phyloP scores from a whole-genome alignment of 2,113 vertebrate genomes.

The Apodemus speciosus region DNA sequence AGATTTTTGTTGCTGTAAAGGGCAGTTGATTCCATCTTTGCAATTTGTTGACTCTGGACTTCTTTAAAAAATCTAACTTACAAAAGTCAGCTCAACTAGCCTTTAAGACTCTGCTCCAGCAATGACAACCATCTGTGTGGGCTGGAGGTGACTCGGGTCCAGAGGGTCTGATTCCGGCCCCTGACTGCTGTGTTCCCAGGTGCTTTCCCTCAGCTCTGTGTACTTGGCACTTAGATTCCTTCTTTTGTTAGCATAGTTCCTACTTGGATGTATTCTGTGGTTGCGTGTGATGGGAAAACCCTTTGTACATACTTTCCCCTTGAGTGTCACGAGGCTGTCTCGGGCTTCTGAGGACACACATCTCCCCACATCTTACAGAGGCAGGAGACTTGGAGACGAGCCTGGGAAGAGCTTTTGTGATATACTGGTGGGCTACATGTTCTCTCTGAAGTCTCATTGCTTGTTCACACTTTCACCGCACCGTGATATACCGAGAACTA shows the following conservation, averaged over 20 bases:
- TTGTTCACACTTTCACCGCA: not conserved
- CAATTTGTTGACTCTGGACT: not conserved
- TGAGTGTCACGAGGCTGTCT: not conserved
- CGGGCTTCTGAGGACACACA: not conserved
- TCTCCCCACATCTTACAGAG: not conserved
- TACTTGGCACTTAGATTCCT: not conserved
- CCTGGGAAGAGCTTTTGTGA: not conserved
- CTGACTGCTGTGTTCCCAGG: not conserved
- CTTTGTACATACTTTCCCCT: not conserved
- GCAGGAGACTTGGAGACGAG: not conserved
- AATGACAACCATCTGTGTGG: not conserved
- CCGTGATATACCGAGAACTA: not conserved
- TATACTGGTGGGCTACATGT: not conserved
- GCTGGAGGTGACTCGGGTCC: no score
- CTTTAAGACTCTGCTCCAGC: not conserved
- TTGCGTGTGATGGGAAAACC: conserved; percentile 27
- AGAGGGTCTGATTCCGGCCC: not conserved
- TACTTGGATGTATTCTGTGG: not conserved
- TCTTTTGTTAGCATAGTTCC: conserved; percentile 20
- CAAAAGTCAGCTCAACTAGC: not conserved
- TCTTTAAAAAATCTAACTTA: not conserved
- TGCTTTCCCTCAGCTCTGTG: not conserved
- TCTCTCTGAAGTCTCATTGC: not conserved
- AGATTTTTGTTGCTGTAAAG: not conserved
- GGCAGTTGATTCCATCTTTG: not conserved